phyloP scores from a whole-genome alignment of 2,113 vertebrate genomes.

The Ptilonorhynchus violaceus region DNA sequence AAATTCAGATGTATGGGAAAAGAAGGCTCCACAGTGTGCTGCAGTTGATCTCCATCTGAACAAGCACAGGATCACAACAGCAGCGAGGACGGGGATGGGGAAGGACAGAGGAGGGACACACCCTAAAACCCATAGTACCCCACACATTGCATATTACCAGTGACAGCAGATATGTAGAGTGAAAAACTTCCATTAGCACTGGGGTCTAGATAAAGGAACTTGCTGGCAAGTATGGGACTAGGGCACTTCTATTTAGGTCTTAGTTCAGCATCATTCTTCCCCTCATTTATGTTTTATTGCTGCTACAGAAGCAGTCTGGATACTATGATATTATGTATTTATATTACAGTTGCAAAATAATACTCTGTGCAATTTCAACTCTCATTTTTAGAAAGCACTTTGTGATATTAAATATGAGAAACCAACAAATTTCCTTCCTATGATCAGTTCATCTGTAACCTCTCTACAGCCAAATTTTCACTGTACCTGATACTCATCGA shows the following conservation, averaged over 20 bases:
- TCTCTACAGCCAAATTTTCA: background rate
- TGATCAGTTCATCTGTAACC: background rate
- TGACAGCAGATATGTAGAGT: background rate
- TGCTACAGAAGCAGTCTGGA: background rate
- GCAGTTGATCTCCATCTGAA: background rate
- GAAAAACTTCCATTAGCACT: background rate
- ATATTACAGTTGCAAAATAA: background rate
- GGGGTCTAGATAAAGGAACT: background rate
- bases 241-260: background rate
- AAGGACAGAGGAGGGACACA: background rate
- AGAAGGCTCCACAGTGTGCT: background rate
- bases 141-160: background rate
- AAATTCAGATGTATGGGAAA: background rate
- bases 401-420: background rate
- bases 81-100: background rate
- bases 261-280: background rate
- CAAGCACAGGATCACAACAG: background rate
- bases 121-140: background rate
- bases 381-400: background rate
- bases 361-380: background rate
- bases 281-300: background rate
- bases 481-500: background rate
- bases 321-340: background rate
- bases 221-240: background rate
- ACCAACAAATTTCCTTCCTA: background rate